phyloP scores from a whole-genome alignment of 2,113 vertebrate species.

The Asarcornis scutulata region DNA sequence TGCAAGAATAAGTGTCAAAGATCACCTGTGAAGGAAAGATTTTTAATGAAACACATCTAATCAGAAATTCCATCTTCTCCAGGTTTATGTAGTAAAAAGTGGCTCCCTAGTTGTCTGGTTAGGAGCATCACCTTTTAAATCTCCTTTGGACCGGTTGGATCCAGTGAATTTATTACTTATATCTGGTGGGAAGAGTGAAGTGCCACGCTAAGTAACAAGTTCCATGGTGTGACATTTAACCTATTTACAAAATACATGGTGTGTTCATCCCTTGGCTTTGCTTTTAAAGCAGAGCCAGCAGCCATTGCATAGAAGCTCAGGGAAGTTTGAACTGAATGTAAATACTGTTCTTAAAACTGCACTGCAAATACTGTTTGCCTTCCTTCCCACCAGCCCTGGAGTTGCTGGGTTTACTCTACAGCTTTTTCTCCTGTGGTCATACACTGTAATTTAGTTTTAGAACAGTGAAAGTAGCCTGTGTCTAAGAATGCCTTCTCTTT shows the following conservation, averaged over 20 bases:
- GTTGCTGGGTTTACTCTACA: conserved; percentile 9
- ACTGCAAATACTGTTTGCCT: neutral
- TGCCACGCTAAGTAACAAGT: neutral
- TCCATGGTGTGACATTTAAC: neutral
- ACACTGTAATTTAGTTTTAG: neutral
- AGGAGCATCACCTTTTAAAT: neutral
- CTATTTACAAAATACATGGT: neutral
- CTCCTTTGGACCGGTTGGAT: neutral
- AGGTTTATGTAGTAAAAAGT: neutral
- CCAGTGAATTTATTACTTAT: neutral
- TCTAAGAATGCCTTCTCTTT: neutral
- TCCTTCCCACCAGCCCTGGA: neutral
- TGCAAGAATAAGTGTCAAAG: neutral
- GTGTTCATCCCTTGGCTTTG: neutral
- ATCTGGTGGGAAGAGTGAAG: conserved; percentile 3
- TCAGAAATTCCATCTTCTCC: neutral
- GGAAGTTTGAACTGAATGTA: neutral
- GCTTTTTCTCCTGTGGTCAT: neutral
- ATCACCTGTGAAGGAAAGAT: neutral
- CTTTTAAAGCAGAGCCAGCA: neutral
- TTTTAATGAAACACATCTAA: neutral
- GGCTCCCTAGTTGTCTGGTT: neutral
- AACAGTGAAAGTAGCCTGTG: neutral
- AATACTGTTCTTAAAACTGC: neutral
- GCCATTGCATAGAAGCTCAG: neutral